phyloP scores from a whole-genome alignment of 2,797 vertebrate genomes.

The Graptemys geographica region DNA sequence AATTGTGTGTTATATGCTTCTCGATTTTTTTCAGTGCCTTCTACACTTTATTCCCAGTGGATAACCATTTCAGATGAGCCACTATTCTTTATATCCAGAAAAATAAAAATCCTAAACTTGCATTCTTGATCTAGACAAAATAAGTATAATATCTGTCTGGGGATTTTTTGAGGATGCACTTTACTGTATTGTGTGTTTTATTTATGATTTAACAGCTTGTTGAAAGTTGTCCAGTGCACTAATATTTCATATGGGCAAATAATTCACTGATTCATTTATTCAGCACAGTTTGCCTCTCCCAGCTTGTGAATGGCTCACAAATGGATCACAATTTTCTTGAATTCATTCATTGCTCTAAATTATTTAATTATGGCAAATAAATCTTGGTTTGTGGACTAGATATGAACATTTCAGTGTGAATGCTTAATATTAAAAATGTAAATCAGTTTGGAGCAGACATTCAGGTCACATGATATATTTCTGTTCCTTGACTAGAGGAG shows the following conservation, averaged over 20 bases:
- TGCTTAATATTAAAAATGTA: not conserved
- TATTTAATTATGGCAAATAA: not conserved
- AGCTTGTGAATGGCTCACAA: not conserved
- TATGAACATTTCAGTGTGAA: not conserved
- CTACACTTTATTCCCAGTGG: slow-evolving; percentile 50
- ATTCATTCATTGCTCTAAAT: accelerated
- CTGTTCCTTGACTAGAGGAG: not conserved
- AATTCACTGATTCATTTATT: not conserved
- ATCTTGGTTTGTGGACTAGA: not conserved
- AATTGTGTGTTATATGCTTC: slow-evolving; percentile 44
- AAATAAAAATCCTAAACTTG: not conserved
- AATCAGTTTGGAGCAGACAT: not conserved
- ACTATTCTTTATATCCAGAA: slow-evolving; percentile 51
- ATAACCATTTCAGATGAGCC: slow-evolving; percentile 13
- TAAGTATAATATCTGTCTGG: slow-evolving; percentile 9
- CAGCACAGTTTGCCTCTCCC: not conserved
- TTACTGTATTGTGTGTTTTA: not conserved
- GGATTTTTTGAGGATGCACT: not conserved
- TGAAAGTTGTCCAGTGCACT: slow-evolving; percentile 9
- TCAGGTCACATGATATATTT: not conserved
- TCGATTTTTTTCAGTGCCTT: slow-evolving; percentile 25
- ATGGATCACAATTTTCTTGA: not conserved
- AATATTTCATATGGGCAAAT: slow-evolving; percentile 17
- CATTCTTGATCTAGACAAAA: not conserved
- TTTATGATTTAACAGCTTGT: not conserved